phyloP scores from a whole-genome alignment of 2,888 invertebrate genomes.

The Cerceris rybyensis region DNA sequence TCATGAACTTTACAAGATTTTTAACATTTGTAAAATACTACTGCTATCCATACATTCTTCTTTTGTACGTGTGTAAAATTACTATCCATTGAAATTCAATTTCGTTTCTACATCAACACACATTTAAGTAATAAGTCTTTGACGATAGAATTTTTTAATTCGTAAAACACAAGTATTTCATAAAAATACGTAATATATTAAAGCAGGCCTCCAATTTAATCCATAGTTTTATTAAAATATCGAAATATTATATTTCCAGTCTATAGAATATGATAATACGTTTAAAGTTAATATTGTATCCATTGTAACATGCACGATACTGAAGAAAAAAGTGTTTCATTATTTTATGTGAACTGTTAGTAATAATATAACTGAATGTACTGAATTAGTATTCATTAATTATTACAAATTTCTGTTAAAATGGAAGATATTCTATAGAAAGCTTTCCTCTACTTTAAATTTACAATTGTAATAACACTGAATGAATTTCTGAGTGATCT shows the following conservation, averaged over 20 bases:
- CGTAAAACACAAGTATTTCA: too few relatives aligned
- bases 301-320: background rate
- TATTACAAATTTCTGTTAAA: background rate
- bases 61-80: background rate
- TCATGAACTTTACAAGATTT: conserved; percentile 3
- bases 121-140: background rate
- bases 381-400: background rate
- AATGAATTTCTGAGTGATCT: too few relatives aligned
- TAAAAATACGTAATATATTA: conserved; percentile 8
- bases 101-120: background rate
- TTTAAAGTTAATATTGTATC: background rate
- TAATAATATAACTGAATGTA: too few relatives aligned
- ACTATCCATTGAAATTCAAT: background rate
- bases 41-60: background rate
- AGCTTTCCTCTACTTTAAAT: too few relatives aligned
- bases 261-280: conserved; percentile 3
- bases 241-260: background rate
- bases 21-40: background rate
- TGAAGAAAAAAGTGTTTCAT: conserved; percentile 6
- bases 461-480: background rate
- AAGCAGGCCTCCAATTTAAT: conserved; percentile 2
- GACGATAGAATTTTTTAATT: background rate
- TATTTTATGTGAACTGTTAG: conserved; percentile 18
- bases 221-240: conserved; percentile 1
- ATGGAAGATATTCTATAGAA: too few relatives aligned